Base-by-base conservation (phyloP, 64 coral and sea anemone species). In the Pocillopora verrucosa region DNA sequence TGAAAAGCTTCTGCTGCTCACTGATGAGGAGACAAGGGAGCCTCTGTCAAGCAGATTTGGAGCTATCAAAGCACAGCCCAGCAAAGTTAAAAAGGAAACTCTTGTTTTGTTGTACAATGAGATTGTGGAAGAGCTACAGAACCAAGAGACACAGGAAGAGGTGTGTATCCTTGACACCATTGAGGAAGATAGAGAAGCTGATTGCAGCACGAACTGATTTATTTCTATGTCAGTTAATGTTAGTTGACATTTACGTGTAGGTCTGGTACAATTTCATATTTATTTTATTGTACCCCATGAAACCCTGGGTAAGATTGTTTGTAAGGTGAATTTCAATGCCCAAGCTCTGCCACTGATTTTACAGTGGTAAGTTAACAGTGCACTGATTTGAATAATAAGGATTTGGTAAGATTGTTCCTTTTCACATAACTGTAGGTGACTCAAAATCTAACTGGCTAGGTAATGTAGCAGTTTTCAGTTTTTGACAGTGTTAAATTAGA, bases 1-100 rank as follows among this genome's bases (percentile, higher is more conserved):
- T 68, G 67, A 87, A 38, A 87, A 87, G 84, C 61, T 87, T 59
- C 45, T 36, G 12, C 38, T 35, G 35, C 26, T 86, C 51, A 70
- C 37, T 70, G 37, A 35, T 37, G 64, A 86, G 16, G 74, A 76
- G 19, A 19, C 38, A 35, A 76, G 34, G 17, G 74, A 37, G 38
- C 74, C 74, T 16, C 74, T 76, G 74, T 76, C 74, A 17, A 76
- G 35, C 74, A 76, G 45, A 76, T 36, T 76, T 17, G 36, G 24
- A 16, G 41, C 58, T 57, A 37, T 78, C 56, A 78, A 78, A 78
- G 38, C 76, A 9, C 76, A 78, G 24, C 76, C 76, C 16, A 57
- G 56, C 38, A 78, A 78, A 78, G 38, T 51, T 10, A 78, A 78
- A 58, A 78, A 78, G 76, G 76, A 78, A 41, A 78, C 76, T 22